A percentile compares a stretch with the other conserved stretches of the same genome.
Evolutionary conservation across 2,888 invertebrate genomes (phyloP).

Genomic region (Molanna angustata): DNA sequence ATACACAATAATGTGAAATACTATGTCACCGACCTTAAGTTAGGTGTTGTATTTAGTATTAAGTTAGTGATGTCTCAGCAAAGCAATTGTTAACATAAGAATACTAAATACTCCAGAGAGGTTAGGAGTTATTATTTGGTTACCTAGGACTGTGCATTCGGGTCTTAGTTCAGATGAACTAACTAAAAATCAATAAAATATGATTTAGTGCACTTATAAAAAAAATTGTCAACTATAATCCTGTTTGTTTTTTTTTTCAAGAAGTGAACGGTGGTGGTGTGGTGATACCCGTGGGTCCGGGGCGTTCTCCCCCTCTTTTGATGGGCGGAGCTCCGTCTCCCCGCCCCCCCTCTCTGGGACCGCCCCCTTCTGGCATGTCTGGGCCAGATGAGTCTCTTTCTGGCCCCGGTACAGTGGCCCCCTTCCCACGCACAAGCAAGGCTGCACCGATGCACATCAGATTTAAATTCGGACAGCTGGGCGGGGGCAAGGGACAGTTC

Average conservation of each 20-base stretch:
- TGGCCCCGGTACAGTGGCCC: conserved; percentile 50
- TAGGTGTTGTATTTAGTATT: no score
- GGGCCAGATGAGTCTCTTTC: conserved; percentile 49
- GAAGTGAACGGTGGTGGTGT: conserved; percentile 27
- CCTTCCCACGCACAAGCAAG: conserved; percentile 63
- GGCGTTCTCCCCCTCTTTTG: conserved; percentile 35
- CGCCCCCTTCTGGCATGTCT: conserved; percentile 39
- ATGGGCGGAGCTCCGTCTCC: conserved; percentile 43
- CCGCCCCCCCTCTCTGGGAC: conserved; percentile 51
- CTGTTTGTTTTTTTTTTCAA: conserved; percentile 10
- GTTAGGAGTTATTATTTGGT: no score
- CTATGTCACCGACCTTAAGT: no score
- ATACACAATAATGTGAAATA: no score
- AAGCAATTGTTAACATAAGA: no score
- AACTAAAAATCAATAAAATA: no score
- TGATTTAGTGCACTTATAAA: no score
- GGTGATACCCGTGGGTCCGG: conserved; percentile 14
- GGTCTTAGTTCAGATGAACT: no score
- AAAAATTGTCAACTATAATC: no score
- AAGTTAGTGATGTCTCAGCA: no score
- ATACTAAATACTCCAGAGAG: no score
- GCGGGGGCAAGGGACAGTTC: conserved; percentile 90
- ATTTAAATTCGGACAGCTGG: conserved; percentile 92
- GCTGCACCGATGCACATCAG: conserved; percentile 84
- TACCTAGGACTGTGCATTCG: no score